Percentiles rank a stretch among this genome's conserved stretches.
Evolutionary conservation across 64 coral and sea anemone species (phyloP).

Genomic region (Pocillopora damicornis): DNA sequence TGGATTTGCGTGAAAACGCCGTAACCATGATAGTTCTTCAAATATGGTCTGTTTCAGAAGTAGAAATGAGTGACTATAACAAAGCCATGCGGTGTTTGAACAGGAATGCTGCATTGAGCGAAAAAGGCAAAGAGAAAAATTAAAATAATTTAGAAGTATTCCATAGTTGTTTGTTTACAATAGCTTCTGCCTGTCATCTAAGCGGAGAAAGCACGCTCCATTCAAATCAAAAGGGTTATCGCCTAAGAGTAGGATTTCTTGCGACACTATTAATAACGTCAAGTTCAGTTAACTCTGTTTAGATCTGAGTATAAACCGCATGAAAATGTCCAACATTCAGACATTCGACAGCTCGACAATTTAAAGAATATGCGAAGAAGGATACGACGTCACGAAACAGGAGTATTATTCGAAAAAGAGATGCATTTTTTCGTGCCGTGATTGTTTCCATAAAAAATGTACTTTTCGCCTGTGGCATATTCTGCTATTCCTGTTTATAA

Average conservation of each 20-base stretch:
- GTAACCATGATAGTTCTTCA: too few relatives aligned
- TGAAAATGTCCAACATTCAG: background rate
- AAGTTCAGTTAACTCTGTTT: background rate
- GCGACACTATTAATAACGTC: background rate
- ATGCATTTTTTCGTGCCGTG: background rate
- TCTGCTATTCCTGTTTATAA: background rate
- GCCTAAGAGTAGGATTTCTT: background rate
- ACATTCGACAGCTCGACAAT: background rate
- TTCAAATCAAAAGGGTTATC: background rate
- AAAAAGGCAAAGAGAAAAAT: too few relatives aligned
- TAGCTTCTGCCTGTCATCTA: background rate
- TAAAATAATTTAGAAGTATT: too few relatives aligned
- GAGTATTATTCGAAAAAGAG: background rate
- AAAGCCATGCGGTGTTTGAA: too few relatives aligned
- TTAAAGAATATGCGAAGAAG: too few relatives aligned
- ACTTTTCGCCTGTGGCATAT: background rate
- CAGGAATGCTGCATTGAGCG: too few relatives aligned
- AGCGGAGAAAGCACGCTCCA: background rate
- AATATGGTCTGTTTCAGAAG: too few relatives aligned
- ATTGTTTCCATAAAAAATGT: background rate
- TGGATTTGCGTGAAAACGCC: too few relatives aligned
- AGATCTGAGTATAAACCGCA: background rate
- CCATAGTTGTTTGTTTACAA: too few relatives aligned
- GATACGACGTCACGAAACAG: background rate
- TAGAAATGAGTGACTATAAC: too few relatives aligned